phyloP scores from a whole-genome alignment of 2,888 invertebrate species.

The Eulithis testata region DNA sequence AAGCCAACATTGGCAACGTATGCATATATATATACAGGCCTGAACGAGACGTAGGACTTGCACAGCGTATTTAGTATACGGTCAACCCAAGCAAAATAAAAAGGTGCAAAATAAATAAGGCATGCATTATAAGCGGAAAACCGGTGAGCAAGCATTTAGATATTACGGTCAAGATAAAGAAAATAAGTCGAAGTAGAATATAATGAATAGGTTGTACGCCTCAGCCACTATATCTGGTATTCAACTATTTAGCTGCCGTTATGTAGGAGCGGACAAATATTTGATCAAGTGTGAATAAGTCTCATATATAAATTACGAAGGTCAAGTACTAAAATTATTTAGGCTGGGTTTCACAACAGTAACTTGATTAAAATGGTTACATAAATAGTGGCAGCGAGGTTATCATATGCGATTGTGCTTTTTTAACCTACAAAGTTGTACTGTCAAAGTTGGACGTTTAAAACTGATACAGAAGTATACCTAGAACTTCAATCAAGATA shows the following conservation, averaged over 20 bases:
- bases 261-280: slow-evolving; percentile 18
- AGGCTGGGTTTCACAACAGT: neutral
- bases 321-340: slow-evolving; percentile 8
- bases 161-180: neutral
- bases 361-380: slow-evolving; percentile 2
- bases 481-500: neutral
- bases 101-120: neutral
- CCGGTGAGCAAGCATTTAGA: neutral
- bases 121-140: neutral
- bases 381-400: slow-evolving; percentile 11
- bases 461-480: neutral
- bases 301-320: slow-evolving; percentile 8
- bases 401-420: slow-evolving; percentile 10
- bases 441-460: neutral
- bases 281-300: slow-evolving; percentile 25
- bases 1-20: neutral
- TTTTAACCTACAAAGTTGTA: neutral
- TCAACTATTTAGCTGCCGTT: neutral
- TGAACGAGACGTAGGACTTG: slow-evolving; percentile 8
- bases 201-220: slow-evolving; percentile 18
- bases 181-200: neutral
- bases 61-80: neutral
- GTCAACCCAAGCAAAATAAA: neutral
- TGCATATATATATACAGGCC: neutral
- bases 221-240: slow-evolving; percentile 4